phyloP scores from a whole-genome alignment of 2,888 invertebrate genomes.

The Drosophila gaucha region DNA sequence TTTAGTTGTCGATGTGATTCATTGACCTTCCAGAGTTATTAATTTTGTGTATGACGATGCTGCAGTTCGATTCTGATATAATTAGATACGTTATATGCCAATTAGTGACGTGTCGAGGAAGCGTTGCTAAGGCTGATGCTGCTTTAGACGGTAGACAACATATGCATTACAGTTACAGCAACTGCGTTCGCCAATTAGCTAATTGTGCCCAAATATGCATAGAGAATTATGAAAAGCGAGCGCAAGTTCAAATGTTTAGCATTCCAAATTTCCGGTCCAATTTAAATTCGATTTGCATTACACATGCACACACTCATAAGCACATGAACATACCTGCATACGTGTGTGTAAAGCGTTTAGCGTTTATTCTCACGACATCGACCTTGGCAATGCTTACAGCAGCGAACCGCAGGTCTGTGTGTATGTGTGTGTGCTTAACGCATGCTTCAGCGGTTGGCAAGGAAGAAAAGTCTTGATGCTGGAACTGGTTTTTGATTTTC shows the following conservation, averaged over 20 bases:
- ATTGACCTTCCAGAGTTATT: constrained; percentile 49
- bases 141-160: constrained; percentile 53
- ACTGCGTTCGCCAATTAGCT: constrained; percentile 56
- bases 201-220: constrained; percentile 76
- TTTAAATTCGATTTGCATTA: constrained; percentile 65
- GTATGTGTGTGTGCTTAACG: constrained; percentile 34
- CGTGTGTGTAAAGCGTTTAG: constrained; percentile 21
- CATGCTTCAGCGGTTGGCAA: constrained; percentile 42
- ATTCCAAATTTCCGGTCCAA: constrained; percentile 68
- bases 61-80: constrained; percentile 56
- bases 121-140: constrained; percentile 50
- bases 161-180: constrained; percentile 54
- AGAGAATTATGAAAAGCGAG: constrained; percentile 51
- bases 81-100: constrained; percentile 76
- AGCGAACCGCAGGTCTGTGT: constrained; percentile 16
- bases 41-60: constrained; percentile 22
- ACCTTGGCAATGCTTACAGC: constrained; percentile 70
- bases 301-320: constrained; percentile 12
- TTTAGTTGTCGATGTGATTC: constrained; percentile 42
- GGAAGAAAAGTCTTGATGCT: constrained; percentile 67
- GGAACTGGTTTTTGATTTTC: constrained; percentile 65
- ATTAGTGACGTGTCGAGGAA: constrained; percentile 73
- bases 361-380: constrained; percentile 62
- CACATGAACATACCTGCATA: neutral
- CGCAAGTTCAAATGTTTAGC: constrained; percentile 55